Percentiles rank a stretch among this genome's conserved stretches.
phyloP scores from a whole-genome alignment of 2,113 vertebrate species.

The Plecturocebus donacophilus region DNA sequence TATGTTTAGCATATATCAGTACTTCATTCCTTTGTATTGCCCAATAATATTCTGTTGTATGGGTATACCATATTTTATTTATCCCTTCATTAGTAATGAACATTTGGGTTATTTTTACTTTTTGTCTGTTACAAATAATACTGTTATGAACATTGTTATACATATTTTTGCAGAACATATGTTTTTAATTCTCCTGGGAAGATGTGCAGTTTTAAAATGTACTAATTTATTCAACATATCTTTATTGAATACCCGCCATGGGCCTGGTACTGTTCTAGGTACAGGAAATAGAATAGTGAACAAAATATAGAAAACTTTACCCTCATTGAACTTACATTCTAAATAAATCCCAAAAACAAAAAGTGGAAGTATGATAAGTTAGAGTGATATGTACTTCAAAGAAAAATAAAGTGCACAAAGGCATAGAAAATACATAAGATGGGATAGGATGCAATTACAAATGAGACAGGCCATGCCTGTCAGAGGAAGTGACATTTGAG shows the following conservation, averaged over 20 bases:
- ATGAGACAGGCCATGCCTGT: not conserved
- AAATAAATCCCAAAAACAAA: slow-evolving; percentile 19
- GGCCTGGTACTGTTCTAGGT: not conserved
- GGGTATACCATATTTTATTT: not conserved
- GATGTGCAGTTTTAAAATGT: not conserved
- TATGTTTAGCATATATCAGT: not conserved
- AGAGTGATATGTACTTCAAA: not conserved
- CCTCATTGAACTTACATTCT: not conserved
- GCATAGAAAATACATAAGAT: not conserved
- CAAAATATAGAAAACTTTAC: not conserved
- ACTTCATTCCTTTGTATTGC: not conserved
- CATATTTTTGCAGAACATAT: not conserved
- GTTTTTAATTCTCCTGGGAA: not conserved
- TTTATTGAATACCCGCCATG: not conserved
- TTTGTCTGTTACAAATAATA: not conserved
- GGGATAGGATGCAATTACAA: not conserved
- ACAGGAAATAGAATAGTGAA: not conserved
- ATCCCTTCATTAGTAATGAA: not conserved
- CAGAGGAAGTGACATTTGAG: not conserved
- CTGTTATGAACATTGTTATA: not conserved
- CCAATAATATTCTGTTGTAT: not conserved
- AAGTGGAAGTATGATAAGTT: not conserved
- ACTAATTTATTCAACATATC: not conserved
- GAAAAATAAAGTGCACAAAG: slow-evolving; percentile 10
- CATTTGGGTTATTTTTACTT: not conserved